phyloP scores from a whole-genome alignment of 2,797 vertebrate species.

The Chrysocyon brachyurus region DNA sequence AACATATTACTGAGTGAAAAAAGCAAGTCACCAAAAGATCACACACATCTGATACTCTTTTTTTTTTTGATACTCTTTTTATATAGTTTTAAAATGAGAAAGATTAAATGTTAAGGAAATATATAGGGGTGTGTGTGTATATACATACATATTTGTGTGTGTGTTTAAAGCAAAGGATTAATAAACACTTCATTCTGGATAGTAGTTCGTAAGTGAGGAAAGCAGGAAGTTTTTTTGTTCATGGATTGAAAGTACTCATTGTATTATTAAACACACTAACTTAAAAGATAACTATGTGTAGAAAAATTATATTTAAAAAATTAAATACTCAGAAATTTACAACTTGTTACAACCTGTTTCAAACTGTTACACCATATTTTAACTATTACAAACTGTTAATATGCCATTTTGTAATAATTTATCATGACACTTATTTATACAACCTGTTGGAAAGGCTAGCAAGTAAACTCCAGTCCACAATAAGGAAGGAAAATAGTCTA shows the following conservation, averaged over 20 bases:
- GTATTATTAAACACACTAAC: slow-evolving; percentile 53
- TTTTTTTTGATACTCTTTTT: not conserved
- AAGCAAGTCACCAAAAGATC: slow-evolving; percentile 27
- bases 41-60: not conserved
- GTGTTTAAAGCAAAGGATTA: slow-evolving; percentile 28
- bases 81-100: slow-evolving; percentile 40
- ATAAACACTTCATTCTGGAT: not conserved
- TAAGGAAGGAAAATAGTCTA: slow-evolving; percentile 72
- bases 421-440: slow-evolving; percentile 74
- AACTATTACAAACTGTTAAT: slow-evolving; percentile 80
- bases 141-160: not conserved
- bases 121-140: not conserved
- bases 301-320: slow-evolving; percentile 67
- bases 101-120: not conserved
- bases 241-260: slow-evolving; percentile 37
- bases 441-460: slow-evolving; percentile 74
- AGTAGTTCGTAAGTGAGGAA: not conserved
- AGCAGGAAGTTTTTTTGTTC: slow-evolving; percentile 30
- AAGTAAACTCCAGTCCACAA: slow-evolving; percentile 70
- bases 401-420: slow-evolving; percentile 76
- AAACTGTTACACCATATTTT: slow-evolving; percentile 60
- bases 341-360: slow-evolving; percentile 70
- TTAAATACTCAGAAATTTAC: slow-evolving; percentile 62
- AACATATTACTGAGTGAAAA: not conserved
- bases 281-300: slow-evolving; percentile 22